Base-by-base conservation (phyloP, 1,140 invertebrate genomes). In the Drosophila bifasciata region DNA sequence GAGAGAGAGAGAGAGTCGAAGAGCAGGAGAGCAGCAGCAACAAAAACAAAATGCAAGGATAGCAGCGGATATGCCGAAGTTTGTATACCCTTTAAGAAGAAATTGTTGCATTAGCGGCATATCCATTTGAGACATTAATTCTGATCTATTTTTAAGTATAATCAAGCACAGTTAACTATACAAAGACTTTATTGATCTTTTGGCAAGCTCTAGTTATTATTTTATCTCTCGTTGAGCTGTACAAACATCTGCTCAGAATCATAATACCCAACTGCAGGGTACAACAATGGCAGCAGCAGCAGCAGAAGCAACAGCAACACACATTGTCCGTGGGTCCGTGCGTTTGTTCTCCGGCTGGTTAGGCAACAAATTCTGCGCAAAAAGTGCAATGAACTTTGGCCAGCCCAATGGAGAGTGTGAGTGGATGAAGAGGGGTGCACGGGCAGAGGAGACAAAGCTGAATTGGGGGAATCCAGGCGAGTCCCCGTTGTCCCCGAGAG, bases 341-440 rank as follows among this genome's bases (percentile, higher is more conserved):
- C 80, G 81, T 85, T 85, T 85, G 81, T 85, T 85, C 81, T 81
- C 81, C 77, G 81, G 77, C 81, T 85, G 81, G 81, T 86, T 86
- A 86, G 83, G 81, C 81, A 85, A 85, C 81, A 85, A 85, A 85
- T 85, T 85, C 81, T 85, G 81, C 81, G 81, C 83, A 86, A 83
- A 86, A 81, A 86, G 81, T 86, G 61, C 83, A 86, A 69, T 88
- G 81, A 86, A 86, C 81, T 84, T 75, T 77, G 58, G 67, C 76
- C 72, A 36, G 11, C 3, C 32, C 11, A 3, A 0, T 1, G 32
- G 32, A 36, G 11, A 11, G 11, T 5, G 32, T 5, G 32, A 5
- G 32, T n/a, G n/a, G n/a, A 3, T 5, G 28, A 7, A 6, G 23
- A 25, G 23, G 5, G 7, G 25, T 8, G 8, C 8, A 8, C 8